Percentiles rank a stretch among this genome's conserved stretches.
Evolutionary conservation across 2,797 vertebrate genomes (phyloP).

Genomic region (Enteromius radiatus): DNA sequence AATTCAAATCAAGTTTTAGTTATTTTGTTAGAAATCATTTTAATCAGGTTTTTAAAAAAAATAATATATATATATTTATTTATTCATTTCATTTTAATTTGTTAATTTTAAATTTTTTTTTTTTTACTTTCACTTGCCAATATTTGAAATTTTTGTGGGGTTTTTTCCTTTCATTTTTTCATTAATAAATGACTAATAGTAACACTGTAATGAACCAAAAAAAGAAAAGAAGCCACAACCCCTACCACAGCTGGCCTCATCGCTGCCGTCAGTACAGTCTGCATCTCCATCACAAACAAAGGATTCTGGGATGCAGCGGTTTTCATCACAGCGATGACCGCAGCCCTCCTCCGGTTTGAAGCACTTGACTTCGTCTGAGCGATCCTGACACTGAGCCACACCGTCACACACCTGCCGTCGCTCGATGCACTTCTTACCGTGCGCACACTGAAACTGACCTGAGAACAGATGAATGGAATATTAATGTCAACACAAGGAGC

Average conservation of each 20-base stretch:
- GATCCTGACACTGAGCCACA: constrained; percentile 82
- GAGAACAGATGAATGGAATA: not conserved
- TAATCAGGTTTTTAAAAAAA: too few relatives aligned
- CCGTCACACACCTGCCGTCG: constrained; percentile 82
- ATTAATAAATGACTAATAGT: too few relatives aligned
- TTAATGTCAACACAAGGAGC: not conserved
- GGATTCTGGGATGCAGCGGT: constrained; percentile 80
- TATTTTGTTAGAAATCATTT: too few relatives aligned
- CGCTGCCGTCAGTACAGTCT: constrained; percentile 83
- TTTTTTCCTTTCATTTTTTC: too few relatives aligned
- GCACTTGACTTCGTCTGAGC: constrained; percentile 85
- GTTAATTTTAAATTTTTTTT: too few relatives aligned
- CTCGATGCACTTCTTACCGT: constrained; percentile 76
- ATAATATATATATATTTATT: too few relatives aligned
- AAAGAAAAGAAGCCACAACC: not conserved
- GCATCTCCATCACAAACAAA: constrained; percentile 86
- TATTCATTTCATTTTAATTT: too few relatives aligned
- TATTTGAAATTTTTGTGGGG: too few relatives aligned
- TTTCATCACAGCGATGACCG: constrained; percentile 78
- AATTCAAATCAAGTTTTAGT: not conserved
- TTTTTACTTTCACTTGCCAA: too few relatives aligned
- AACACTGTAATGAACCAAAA: not conserved
- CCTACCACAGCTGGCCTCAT: constrained; percentile 86
- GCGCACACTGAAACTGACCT: constrained; percentile 86
- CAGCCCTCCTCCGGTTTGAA: constrained; percentile 74